Evolutionary conservation across 2,888 invertebrate species (phyloP).

Genomic region (Cacoxenus indagator): DNA sequence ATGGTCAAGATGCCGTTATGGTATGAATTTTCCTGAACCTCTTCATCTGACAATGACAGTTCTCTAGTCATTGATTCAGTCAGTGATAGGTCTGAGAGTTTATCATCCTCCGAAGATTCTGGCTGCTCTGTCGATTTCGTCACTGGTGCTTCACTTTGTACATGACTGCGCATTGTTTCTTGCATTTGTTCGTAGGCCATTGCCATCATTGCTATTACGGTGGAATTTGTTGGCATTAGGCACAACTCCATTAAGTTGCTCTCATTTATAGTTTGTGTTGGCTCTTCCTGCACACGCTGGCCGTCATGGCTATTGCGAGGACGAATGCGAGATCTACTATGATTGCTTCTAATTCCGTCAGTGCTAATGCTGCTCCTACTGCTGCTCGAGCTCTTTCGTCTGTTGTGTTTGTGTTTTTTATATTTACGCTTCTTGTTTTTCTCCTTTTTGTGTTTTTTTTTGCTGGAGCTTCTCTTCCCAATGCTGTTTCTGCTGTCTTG

Average conservation of each 20-base stretch:
- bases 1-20: constrained; percentile 49
- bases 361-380: constrained; percentile 29
- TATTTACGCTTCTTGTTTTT: constrained; percentile 25
- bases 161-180: constrained; percentile 20
- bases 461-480: constrained; percentile 19
- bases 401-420: constrained; percentile 27
- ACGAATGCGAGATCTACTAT: constrained; percentile 19
- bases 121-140: constrained; percentile 9
- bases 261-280: background rate
- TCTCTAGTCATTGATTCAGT: background rate
- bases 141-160: background rate
- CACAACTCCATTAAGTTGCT: no score
- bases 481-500: constrained; percentile 25
- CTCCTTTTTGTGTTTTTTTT: background rate
- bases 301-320: constrained; percentile 4
- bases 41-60: constrained; percentile 34
- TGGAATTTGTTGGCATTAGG: constrained; percentile 31
- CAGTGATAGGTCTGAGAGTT: background rate
- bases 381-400: constrained; percentile 17
- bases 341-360: constrained; percentile 31
- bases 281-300: constrained; percentile 17
- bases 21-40: constrained; percentile 30
- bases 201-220: constrained; percentile 40
- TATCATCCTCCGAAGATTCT: constrained; percentile 6
- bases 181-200: constrained; percentile 50